A percentile compares a stretch with the other conserved stretches of the same genome.
phyloP scores from a whole-genome alignment of 92 coral and sea anemone genomes.

The Bergia puertoricense region DNA sequence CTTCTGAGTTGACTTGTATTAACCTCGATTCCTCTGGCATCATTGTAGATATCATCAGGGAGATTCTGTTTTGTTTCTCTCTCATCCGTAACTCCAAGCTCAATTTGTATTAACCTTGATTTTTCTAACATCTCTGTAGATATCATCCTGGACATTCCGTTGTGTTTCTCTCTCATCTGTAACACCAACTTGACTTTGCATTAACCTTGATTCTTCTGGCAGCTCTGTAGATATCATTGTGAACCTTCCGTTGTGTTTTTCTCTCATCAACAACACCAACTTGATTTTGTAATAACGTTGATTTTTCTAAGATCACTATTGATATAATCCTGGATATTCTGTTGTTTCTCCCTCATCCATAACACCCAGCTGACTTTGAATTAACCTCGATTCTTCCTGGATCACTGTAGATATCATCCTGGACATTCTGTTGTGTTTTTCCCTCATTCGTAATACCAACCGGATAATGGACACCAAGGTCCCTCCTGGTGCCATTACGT shows the following conservation, averaged over 20 bases:
- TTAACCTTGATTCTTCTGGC: neutral
- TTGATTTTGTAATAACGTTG: too few species aligned
- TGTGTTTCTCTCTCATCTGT: constrained; percentile 76
- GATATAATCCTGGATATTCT: too few species aligned
- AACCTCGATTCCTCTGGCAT: neutral
- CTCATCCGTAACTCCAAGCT: neutral
- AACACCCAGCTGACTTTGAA: too few species aligned
- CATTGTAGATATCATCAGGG: too few species aligned
- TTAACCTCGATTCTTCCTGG: too few species aligned
- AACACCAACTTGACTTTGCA: constrained; percentile 6
- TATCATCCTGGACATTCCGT: constrained; percentile 60
- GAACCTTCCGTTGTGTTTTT: constrained; percentile 74
- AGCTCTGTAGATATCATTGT: constrained; percentile 55
- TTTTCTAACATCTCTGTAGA: constrained; percentile 43
- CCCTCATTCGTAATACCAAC: too few species aligned
- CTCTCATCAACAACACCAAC: constrained; percentile 74
- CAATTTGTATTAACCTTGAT: neutral
- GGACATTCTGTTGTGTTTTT: too few species aligned
- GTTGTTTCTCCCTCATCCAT: constrained; percentile 43
- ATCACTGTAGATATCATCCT: too few species aligned
- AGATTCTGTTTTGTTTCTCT: neutral
- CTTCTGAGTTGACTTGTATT: constrained; percentile 38
- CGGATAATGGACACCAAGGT: too few species aligned
- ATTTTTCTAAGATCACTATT: too few species aligned
- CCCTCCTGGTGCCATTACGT: too few species aligned